Base-by-base conservation (phyloP, 2,797 vertebrate genomes). In the Microchirus variegatus region DNA sequence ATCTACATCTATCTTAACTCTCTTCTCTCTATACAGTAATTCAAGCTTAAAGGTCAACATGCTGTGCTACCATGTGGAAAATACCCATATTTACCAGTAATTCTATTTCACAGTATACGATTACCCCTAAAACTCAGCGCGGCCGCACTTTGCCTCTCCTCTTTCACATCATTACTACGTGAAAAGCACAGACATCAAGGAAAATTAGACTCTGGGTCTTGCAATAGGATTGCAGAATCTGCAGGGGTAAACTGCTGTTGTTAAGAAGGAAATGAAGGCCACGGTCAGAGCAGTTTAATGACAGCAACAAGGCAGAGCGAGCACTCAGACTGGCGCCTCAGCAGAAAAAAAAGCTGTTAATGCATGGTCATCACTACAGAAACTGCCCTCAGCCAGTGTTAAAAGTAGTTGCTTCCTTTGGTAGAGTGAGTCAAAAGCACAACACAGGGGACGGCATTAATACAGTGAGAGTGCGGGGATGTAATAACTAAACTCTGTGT, bases 191-290 rank as follows among this genome's bases (percentile, higher is more conserved):
- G 48, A 46, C 53, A 69, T 77, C 65, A 59, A 40, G 55, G 59
- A 52, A 64, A 80, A 87, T 83, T 77, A 81, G 65, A 70, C 47
- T 37, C n/a, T 8, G 9, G 5, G 58, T 56, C 57, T 63, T 50
- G 74, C 38, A 86, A 89, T 89, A 80, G 84, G 74, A 74, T 80
- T 35, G 60, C 3, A 7, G 70, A 59, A 66, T 83, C 70, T 69
- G 63, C 67, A 4, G 55, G 61, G 58, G 63, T 79, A 87, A 84
- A 85, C 74, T 70, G 60, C 52, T 55, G 73, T 61, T 45, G 17
- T 56, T 61, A 53, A 42, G 58, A 72, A 63, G 43, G 64, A 68
- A 78, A 77, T 69, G 67, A 80, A 77, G 62, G 67, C 60, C 58
- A 13, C 11, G 8, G 63, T 43, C 63, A 53, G 49, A 17, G 69